A percentile compares a stretch with the other conserved stretches of the same genome.
Conservation (phyloP, 2,888 invertebrate species). For the Drosophila maculinotata region DNA sequence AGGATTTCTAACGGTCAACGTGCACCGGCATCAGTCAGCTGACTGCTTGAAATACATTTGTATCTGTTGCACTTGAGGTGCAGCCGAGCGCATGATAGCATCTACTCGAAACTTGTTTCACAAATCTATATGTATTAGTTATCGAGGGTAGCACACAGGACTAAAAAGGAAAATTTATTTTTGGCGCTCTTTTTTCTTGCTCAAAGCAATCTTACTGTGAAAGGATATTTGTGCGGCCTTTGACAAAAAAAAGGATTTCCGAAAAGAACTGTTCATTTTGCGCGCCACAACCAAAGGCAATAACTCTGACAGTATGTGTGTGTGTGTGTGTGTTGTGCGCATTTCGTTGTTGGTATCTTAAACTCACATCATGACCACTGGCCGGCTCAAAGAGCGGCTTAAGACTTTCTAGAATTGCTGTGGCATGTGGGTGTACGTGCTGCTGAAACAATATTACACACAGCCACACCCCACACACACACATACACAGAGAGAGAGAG, state of each 20-base stretch:
- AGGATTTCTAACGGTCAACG: conserved; percentile 49
- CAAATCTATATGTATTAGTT: conserved; percentile 45
- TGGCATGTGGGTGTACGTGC: conserved; percentile 60
- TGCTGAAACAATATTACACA: conserved; percentile 68
- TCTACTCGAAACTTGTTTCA: conserved; percentile 45
- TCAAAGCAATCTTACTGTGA: conserved; percentile 58
- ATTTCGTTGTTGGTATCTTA: conserved; percentile 73
- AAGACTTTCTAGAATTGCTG: conserved; percentile 61
- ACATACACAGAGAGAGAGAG: conserved; percentile 11
- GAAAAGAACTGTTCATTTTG: conserved; percentile 60
- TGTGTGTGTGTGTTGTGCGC: conserved; percentile 49
- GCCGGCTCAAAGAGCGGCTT: conserved; percentile 60
- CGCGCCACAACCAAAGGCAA: conserved; percentile 55
- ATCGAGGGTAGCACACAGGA: conserved; percentile 57
- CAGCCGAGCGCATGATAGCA: conserved; percentile 67
- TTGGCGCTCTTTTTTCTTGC: conserved; percentile 63
- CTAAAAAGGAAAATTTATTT: conserved; percentile 47
- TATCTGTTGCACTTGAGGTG: conserved; percentile 66
- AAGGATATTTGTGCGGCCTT: conserved; percentile 63
- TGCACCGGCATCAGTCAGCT: conserved; percentile 62
- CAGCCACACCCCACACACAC: conserved; percentile 39
- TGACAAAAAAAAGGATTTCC: conserved; percentile 70
- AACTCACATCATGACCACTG: conserved; percentile 56
- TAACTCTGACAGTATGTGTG: conserved; percentile 36
- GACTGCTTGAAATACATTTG: conserved; percentile 50